A percentile compares a stretch with the other conserved stretches of the same genome.
These are phyloP conservation scores for Dolichopus griseipennis DNA, from an alignment of 2,888 invertebrate species.

Conservation along the genomic window DNA sequence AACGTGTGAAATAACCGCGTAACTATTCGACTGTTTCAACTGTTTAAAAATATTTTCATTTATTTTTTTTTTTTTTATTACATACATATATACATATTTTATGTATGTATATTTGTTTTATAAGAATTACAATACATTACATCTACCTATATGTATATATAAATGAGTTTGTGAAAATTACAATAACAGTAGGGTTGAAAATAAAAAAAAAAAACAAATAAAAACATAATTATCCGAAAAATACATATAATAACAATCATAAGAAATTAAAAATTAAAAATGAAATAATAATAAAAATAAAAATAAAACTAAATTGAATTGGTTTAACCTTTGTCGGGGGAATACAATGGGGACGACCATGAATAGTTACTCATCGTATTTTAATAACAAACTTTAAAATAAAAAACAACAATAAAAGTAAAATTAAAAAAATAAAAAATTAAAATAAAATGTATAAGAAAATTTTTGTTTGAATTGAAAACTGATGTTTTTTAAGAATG, in stretches of 20 bases:
- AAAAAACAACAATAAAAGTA: background rate
- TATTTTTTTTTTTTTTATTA: background rate
- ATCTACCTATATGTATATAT: background rate
- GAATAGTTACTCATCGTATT: slow-evolving; percentile 6
- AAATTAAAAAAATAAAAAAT: too few relatives aligned
- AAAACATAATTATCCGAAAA: slow-evolving; percentile 3
- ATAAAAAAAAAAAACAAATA: too few relatives aligned
- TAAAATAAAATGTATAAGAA: background rate
- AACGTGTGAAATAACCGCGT: background rate
- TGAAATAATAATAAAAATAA: too few relatives aligned
- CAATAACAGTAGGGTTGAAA: background rate
- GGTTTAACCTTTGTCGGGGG: slow-evolving; percentile 5
- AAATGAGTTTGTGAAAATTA: background rate
- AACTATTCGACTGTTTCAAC: slow-evolving; percentile 4
- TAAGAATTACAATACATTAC: too few relatives aligned
- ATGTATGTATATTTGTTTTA: background rate
- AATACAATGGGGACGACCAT: slow-evolving; percentile 5
- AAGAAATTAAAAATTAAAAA: background rate
- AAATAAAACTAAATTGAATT: background rate
- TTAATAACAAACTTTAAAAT: background rate
- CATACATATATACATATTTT: background rate
- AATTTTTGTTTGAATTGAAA: slow-evolving; percentile 2
- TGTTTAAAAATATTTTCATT: background rate
- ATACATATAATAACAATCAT: background rate
- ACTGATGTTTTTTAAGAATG: slow-evolving; percentile 3